Evolutionary conservation across 37 sponge, comb jelly and placozoan genomes (phyloP).

Genomic region (Hexactinellida sp.): DNA sequence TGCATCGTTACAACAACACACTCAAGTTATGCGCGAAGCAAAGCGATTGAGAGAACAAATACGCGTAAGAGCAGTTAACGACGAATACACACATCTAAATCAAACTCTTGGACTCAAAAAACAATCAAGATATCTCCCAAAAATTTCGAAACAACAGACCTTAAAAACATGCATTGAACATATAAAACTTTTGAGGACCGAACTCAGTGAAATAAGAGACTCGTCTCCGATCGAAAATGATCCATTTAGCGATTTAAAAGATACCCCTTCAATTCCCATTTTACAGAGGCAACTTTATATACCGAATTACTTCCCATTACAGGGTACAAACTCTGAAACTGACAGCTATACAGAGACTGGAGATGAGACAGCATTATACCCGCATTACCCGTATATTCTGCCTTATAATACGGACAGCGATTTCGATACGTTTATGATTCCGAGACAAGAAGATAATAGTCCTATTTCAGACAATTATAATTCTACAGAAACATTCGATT

Average conservation of each 20-base stretch:
- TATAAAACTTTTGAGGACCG: neutral
- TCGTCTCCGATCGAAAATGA: neutral
- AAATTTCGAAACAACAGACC: slow-evolving; percentile 6
- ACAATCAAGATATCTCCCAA: neutral
- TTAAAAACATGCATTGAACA: neutral
- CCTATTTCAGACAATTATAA: neutral
- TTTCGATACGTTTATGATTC: neutral
- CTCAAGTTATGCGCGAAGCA: neutral
- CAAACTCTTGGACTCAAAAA: neutral
- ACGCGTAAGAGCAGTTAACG: neutral
- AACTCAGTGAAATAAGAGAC: neutral
- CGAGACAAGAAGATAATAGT: neutral
- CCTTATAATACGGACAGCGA: neutral
- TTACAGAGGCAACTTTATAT: neutral
- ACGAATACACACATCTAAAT: neutral
- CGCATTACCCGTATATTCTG: neutral
- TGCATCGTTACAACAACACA: neutral
- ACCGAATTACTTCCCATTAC: neutral
- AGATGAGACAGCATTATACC: neutral
- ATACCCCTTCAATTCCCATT: neutral
- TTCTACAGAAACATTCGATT: neutral
- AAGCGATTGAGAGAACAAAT: neutral
- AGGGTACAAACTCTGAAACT: neutral
- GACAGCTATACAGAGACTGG: neutral
- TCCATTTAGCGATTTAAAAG: neutral